Percentiles rank a stretch among this genome's conserved stretches.
Conservation (phyloP, 2,888 invertebrate species). For the Sceliomorpha sp. region DNA sequence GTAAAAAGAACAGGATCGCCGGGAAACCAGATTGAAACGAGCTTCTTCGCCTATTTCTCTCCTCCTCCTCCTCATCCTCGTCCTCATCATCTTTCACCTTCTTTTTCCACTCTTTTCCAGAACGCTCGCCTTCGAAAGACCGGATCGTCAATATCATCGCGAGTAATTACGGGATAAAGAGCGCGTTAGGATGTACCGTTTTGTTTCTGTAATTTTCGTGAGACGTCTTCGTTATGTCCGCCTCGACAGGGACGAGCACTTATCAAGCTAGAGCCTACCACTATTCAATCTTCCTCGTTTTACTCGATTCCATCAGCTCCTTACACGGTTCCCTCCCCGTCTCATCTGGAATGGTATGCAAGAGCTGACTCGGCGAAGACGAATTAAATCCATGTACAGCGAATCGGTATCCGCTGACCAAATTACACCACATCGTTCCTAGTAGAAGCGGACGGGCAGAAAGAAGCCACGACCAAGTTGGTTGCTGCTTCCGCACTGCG, state of each 20-base stretch:
- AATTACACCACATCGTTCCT: slow-evolving; percentile 46
- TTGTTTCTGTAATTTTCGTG: too few species aligned
- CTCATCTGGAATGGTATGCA: background rate
- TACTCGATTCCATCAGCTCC: slow-evolving; percentile 16
- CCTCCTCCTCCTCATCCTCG: too few species aligned
- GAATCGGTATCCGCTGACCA: slow-evolving; percentile 25
- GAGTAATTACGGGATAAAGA: background rate
- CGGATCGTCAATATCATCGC: slow-evolving; percentile 5
- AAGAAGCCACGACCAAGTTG: slow-evolving; percentile 17
- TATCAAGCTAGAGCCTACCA: background rate
- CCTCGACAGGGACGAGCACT: background rate
- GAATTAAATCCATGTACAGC: slow-evolving; percentile 42
- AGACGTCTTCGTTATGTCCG: background rate
- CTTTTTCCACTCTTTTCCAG: too few species aligned
- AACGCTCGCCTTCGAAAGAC: background rate
- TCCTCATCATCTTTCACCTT: slow-evolving; percentile 3
- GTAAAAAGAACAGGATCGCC: slow-evolving; percentile 7
- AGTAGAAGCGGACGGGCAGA: slow-evolving; percentile 27
- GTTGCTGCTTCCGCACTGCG: slow-evolving; percentile 60
- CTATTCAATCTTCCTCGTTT: slow-evolving; percentile 18
- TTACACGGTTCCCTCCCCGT: slow-evolving; percentile 17
- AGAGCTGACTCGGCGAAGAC: slow-evolving; percentile 29
- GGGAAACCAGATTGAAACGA: slow-evolving; percentile 22
- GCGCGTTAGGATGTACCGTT: too few species aligned
- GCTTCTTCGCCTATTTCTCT: slow-evolving; percentile 24